phyloP scores from a whole-genome alignment of 2,113 vertebrate species.

The Xerus inauris region DNA sequence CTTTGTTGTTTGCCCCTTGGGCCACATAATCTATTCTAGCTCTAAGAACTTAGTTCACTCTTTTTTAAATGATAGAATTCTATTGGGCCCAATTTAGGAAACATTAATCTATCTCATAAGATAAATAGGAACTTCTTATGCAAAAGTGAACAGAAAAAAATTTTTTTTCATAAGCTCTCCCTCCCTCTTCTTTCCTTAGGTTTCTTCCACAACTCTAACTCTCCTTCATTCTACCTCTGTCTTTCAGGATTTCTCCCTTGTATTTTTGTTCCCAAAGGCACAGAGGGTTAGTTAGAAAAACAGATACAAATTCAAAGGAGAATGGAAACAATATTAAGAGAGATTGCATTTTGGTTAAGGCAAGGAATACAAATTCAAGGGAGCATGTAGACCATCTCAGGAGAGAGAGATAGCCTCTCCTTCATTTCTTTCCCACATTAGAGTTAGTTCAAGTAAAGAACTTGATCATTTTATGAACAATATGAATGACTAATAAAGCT shows the following conservation, averaged over 20 bases:
- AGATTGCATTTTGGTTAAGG: too few species aligned
- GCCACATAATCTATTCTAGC: not conserved
- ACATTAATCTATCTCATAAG: not conserved
- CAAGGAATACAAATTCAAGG: too few species aligned
- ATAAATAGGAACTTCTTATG: not conserved
- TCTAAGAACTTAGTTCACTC: not conserved
- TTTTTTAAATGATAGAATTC: not conserved
- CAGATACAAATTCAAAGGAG: too few species aligned
- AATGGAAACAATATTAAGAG: too few species aligned
- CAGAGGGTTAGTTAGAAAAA: too few species aligned
- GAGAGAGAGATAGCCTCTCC: not conserved
- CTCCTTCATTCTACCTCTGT: not conserved
- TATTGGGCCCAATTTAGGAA: not conserved
- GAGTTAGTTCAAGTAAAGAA: not conserved
- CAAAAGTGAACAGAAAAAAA: not conserved
- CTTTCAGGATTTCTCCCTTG: not conserved
- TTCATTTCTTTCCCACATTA: not conserved
- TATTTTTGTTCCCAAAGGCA: too few species aligned
- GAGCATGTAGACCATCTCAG: too few species aligned
- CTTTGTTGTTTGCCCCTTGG: not conserved
- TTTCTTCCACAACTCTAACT: not conserved
- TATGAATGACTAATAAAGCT: not conserved
- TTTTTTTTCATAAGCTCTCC: not conserved
- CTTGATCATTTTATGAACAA: not conserved
- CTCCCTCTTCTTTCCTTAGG: not conserved